Conservation (phyloP, 64 coral and sea anemone species). For the Porites lutea region DNA sequence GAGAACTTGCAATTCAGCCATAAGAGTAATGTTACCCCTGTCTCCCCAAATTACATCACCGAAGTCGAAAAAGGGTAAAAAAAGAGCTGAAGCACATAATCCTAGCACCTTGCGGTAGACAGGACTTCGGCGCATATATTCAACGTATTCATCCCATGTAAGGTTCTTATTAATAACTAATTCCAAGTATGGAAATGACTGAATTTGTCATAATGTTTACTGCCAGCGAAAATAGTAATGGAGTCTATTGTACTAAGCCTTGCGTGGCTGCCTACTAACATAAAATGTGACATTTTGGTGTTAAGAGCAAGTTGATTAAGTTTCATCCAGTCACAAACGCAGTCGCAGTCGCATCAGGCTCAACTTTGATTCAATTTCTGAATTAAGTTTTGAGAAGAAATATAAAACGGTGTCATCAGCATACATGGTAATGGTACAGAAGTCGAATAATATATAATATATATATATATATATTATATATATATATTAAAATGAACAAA, state of each 20-base stretch:
- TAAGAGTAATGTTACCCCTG: slow-evolving; percentile 3
- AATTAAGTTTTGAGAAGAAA: slow-evolving; percentile 22
- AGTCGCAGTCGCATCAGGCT: slow-evolving; percentile 25
- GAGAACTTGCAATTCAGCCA: not conserved
- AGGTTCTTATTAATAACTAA: no score
- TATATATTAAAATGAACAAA: no score
- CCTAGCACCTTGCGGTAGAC: no score
- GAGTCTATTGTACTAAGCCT: no score
- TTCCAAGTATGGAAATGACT: no score
- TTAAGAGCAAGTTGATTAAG: slow-evolving; percentile 18
- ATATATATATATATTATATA: no score
- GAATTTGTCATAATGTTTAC: no score
- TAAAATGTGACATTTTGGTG: no score
- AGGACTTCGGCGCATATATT: no score
- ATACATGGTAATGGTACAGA: slow-evolving; percentile 28
- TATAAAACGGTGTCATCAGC: slow-evolving; percentile 60
- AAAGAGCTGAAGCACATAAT: not conserved
- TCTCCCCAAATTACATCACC: slow-evolving; percentile 19
- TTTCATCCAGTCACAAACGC: slow-evolving; percentile 18
- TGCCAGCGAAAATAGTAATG: no score
- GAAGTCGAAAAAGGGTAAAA: not conserved
- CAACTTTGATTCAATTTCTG: slow-evolving; percentile 67
- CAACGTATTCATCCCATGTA: no score
- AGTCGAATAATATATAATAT: slow-evolving; percentile 14
- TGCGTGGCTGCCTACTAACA: no score